Evolutionary conservation across 2,888 invertebrate genomes (phyloP).

Genomic region (Lucinisca nassula): DNA sequence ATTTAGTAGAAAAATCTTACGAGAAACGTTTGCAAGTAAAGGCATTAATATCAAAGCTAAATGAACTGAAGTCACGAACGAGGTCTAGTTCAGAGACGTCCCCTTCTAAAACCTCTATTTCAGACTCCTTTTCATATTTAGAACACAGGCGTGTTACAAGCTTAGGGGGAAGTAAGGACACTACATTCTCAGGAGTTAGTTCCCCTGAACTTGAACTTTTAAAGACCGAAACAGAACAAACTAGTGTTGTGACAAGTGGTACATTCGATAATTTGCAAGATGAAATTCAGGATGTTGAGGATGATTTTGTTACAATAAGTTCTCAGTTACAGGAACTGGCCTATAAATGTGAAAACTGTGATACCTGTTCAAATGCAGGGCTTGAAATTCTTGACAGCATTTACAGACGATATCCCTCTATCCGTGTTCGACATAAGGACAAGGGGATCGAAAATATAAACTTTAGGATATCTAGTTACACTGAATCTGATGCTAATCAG

Average conservation of each 20-base stretch:
- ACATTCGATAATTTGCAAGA: constrained; percentile 76
- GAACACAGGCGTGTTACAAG: constrained; percentile 65
- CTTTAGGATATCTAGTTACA: not conserved
- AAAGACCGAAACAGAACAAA: constrained; percentile 61
- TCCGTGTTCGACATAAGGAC: constrained; percentile 61
- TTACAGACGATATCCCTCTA: constrained; percentile 65
- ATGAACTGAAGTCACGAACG: constrained; percentile 68
- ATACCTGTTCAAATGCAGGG: constrained; percentile 46
- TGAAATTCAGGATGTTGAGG: constrained; percentile 81
- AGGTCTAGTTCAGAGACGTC: not conserved
- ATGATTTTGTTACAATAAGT: constrained; percentile 81
- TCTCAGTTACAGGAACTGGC: constrained; percentile 79
- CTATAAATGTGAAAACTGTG: constrained; percentile 44
- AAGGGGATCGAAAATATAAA: constrained; percentile 38
- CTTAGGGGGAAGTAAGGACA: constrained; percentile 70
- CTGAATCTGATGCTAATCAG: not conserved
- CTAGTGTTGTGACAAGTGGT: constrained; percentile 68
- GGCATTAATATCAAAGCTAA: constrained; percentile 74
- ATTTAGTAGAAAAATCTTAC: constrained; percentile 59
- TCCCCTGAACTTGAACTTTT: constrained; percentile 75
- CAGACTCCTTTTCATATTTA: constrained; percentile 69
- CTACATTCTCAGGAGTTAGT: constrained; percentile 69
- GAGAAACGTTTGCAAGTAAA: constrained; percentile 77
- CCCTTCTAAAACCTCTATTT: constrained; percentile 39
- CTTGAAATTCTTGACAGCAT: constrained; percentile 58